Evolutionary conservation across 2,113 vertebrate species (phyloP).

Genomic region (Ornithorhynchus anatinus): DNA sequence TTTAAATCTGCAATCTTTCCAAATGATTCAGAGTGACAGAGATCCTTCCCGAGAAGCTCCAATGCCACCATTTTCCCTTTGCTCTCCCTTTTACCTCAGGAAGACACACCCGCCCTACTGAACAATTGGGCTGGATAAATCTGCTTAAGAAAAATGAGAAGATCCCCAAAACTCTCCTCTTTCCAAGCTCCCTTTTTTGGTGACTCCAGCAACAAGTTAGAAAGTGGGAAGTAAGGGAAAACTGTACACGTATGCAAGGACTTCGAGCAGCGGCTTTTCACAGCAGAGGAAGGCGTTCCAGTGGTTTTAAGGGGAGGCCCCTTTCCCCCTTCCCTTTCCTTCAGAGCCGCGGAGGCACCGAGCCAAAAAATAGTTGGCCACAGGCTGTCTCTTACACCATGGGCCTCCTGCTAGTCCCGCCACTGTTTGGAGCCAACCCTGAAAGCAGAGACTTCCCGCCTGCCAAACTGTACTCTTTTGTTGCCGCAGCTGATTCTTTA

Average conservation of each 20-base stretch:
- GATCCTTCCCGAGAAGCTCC: not conserved
- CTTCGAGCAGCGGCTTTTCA: not conserved
- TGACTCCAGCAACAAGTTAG: not conserved
- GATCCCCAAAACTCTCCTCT: not conserved
- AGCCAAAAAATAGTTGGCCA: not conserved
- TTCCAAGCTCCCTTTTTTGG: not conserved
- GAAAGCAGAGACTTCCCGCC: no score
- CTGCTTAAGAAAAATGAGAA: not conserved
- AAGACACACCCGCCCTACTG: not conserved
- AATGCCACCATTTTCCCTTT: not conserved
- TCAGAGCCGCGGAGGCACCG: not conserved
- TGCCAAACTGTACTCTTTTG: no score
- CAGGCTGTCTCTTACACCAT: not conserved
- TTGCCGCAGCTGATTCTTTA: no score
- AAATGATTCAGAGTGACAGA: fast-evolving
- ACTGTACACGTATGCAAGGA: not conserved
- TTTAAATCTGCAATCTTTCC: fast-evolving
- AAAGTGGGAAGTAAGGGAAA: not conserved
- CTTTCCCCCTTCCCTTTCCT: not conserved
- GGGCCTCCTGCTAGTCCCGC: not conserved
- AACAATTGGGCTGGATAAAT: not conserved
- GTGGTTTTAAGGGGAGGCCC: not conserved
- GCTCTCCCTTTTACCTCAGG: conserved; percentile 1
- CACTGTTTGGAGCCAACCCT: not conserved
- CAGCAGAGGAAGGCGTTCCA: not conserved